Evolutionary conservation across 2,797 vertebrate genomes (phyloP).

Genomic region (Crenuchus spilurus): DNA sequence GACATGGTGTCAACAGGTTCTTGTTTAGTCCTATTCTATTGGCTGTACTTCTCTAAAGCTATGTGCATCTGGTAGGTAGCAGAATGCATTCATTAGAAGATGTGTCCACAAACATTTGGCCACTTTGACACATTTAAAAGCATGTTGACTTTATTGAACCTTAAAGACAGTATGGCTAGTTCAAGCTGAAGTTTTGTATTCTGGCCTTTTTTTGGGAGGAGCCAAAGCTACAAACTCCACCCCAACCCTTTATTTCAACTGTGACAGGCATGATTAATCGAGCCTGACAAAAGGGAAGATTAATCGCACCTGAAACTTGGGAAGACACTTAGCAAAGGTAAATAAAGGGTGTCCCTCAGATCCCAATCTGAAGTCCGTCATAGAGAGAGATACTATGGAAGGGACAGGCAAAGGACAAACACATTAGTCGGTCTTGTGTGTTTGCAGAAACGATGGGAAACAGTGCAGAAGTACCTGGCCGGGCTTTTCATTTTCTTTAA

Average conservation of each 20-base stretch:
- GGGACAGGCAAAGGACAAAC: constrained; percentile 20
- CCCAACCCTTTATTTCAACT: constrained; percentile 12
- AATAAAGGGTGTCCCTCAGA: constrained; percentile 16
- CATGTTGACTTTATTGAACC: too few species aligned
- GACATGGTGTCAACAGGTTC: too few species aligned
- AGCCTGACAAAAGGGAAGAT: constrained; percentile 33
- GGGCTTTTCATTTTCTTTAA: neutral
- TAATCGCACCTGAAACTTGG: constrained; percentile 25
- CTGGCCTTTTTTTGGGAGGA: neutral
- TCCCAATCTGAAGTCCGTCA: constrained; percentile 20
- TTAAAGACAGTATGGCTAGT: neutral
- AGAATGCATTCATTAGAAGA: too few species aligned
- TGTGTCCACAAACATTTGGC: too few species aligned
- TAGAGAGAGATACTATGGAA: neutral
- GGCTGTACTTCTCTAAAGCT: too few species aligned
- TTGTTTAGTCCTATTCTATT: too few species aligned
- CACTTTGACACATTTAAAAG: too few species aligned
- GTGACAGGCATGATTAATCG: constrained; percentile 44
- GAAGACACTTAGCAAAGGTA: constrained; percentile 22
- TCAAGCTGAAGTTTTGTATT: neutral
- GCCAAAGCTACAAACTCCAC: neutral
- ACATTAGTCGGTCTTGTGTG: neutral
- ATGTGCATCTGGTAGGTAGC: too few species aligned
- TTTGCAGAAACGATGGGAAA: neutral
- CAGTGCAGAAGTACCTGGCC: neutral